Base-by-base conservation (phyloP, 2,888 invertebrate genomes). In the Orchestes rusci region DNA sequence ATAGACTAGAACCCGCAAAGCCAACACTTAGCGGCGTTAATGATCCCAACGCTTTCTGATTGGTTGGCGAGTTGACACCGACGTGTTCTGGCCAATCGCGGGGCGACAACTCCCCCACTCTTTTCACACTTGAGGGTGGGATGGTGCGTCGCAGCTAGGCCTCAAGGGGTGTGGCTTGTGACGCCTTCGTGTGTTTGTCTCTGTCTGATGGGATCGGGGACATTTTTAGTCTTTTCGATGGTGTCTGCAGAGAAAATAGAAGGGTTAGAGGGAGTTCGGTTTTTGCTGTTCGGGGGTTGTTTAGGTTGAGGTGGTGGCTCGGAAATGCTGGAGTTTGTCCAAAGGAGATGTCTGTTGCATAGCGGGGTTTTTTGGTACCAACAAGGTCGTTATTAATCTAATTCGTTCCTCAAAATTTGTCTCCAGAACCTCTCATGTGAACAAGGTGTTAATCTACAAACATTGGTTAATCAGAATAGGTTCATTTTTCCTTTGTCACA, bases 111-210 rank as follows among this genome's bases (percentile, higher is more conserved):
- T 33, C 63, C 65, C 69, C 69, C 66, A 63, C 69, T 61, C 61
- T 64, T 69, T 68, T 68, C 65, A 67, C 68, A 66, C 67, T 60
- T 62, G 56, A 50, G 61, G 64, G 64, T 67, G 68, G 67, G 64
- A 63, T 57, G 65, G 66, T 63, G 65, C 61, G 63, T 58, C 59
- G 59, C 57, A 65, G 66, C 65, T 64, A 66, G 60, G 60, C 67
- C 66, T 67, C 65, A 65, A 65, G 37, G 50, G 46, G 50, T 44
- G 46, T 44, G 46, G 46, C 41, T 41, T 47, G 43, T 41, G 46
- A 50, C 46, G 46, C 46, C 50, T 47, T 40, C 43, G 46, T 43
- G 16, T 43, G 39, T 48, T 39, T 43, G 43, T 48, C 43, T 43
- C 39, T 48, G 43, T 48, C 39, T 48, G 35, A 18, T 34, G 47